Percentiles rank a stretch among this genome's conserved stretches.
These are phyloP conservation scores for Hetaerina titia DNA, from an alignment of 2,888 invertebrate genomes.

Conservation along the genomic window DNA sequence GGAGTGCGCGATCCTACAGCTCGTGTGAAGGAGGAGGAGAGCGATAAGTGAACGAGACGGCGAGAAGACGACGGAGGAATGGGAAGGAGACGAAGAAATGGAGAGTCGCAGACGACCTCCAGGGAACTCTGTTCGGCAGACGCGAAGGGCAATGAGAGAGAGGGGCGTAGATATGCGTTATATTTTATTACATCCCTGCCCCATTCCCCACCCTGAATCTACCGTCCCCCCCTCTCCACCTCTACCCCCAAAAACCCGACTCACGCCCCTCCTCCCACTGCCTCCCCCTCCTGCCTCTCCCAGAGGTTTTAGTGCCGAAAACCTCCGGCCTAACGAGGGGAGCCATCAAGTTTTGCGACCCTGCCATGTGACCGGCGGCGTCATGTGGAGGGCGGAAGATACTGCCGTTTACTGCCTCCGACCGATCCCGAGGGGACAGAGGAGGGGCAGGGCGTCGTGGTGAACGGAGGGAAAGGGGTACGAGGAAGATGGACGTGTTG, in stretches of 20 bases:
- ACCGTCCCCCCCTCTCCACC: not conserved
- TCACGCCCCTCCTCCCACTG: not conserved
- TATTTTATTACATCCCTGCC: constrained; percentile 36
- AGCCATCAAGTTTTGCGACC: constrained; percentile 65
- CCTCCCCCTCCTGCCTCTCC: not conserved
- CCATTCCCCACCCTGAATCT: too few relatives aligned
- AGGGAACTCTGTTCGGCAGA: not conserved
- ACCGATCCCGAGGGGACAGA: not conserved
- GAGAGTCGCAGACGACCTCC: not conserved
- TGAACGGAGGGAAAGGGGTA: not conserved
- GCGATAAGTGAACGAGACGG: not conserved
- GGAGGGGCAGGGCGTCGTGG: not conserved
- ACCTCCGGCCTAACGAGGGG: constrained; percentile 48
- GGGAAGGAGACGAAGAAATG: not conserved
- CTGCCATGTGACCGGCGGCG: constrained; percentile 5
- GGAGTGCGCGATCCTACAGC: not conserved
- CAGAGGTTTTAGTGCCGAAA: constrained; percentile 43
- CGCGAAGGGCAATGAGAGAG: not conserved
- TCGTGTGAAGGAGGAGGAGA: not conserved
- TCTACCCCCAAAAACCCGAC: not conserved
- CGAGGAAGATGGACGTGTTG: not conserved
- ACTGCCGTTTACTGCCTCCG: constrained; percentile 55
- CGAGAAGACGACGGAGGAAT: not conserved
- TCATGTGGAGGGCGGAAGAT: constrained; percentile 21
- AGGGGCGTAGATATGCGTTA: constrained; percentile 21